Conservation (phyloP, 2,888 invertebrate genomes). For the Drosophila leonis region DNA sequence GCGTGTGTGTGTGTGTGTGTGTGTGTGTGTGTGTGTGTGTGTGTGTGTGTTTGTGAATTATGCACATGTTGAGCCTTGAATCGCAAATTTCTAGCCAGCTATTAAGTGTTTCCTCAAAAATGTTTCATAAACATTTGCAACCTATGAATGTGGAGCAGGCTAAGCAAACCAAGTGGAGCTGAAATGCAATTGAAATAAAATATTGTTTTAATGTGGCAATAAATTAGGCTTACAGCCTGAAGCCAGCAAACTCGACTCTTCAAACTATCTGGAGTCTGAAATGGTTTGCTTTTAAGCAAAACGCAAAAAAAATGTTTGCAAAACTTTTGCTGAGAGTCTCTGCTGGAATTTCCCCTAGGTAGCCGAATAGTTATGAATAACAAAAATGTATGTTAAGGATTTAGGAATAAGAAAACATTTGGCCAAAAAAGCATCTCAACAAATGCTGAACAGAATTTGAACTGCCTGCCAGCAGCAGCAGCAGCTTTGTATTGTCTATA, state of each 20-base stretch:
- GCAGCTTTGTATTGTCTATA: not conserved
- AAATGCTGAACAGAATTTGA: not conserved
- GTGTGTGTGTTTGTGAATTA: conserved; percentile 44
- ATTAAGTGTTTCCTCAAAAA: conserved; percentile 40
- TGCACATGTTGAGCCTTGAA: conserved; percentile 70
- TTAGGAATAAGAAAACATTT: conserved; percentile 6
- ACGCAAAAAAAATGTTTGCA: not conserved
- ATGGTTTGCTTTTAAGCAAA: not conserved
- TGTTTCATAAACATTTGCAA: conserved; percentile 66
- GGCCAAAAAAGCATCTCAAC: not conserved
- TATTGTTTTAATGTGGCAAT: conserved; percentile 28
- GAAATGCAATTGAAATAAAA: conserved; percentile 30
- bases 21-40: conserved; percentile 2
- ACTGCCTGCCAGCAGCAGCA: not conserved
- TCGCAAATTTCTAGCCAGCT: conserved; percentile 25
- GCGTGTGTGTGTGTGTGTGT: conserved; percentile 12
- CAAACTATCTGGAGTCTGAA: conserved; percentile 1
- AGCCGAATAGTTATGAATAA: conserved; percentile 9
- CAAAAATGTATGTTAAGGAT: conserved; percentile 3
- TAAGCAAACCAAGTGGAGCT: conserved; percentile 18
- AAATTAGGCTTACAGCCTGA: conserved; percentile 30
- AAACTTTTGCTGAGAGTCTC: not conserved
- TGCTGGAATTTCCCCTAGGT: not conserved
- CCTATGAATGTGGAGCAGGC: conserved; percentile 49
- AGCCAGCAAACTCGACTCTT: conserved; percentile 3